phyloP scores from a whole-genome alignment of 2,888 invertebrate species.

The Ptilodon capucinus region DNA sequence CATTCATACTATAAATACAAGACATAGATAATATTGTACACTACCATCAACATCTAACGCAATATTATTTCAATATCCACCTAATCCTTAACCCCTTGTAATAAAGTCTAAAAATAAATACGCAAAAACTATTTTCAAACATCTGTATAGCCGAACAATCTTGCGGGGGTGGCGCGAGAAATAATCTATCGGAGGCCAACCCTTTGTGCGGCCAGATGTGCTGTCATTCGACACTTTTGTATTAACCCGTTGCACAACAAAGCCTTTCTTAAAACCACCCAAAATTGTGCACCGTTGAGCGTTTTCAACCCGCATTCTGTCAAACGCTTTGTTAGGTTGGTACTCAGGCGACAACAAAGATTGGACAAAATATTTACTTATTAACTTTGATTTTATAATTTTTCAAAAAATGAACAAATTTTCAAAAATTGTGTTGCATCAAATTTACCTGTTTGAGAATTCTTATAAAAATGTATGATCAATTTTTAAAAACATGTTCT shows the following conservation, averaged over 20 bases:
- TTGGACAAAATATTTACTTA: conserved; percentile 23
- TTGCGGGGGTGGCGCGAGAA: conserved; percentile 80
- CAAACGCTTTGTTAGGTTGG: conserved; percentile 59
- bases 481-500: too few relatives aligned
- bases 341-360: conserved; percentile 29
- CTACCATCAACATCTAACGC: too few relatives aligned
- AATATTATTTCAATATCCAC: not conserved
- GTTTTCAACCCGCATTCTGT: conserved; percentile 77
- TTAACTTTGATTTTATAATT: conserved; percentile 4
- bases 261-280: conserved; percentile 76
- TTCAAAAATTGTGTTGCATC: not conserved
- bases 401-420: not conserved
- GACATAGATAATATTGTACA: too few relatives aligned
- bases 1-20: too few relatives aligned
- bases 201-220: conserved; percentile 81
- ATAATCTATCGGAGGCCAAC: conserved; percentile 79
- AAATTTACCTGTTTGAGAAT: too few relatives aligned
- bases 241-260: conserved; percentile 83
- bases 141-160: conserved; percentile 80
- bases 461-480: too few relatives aligned
- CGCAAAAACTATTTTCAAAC: conserved; percentile 45
- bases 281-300: conserved; percentile 78
- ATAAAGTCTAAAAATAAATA: conserved; percentile 20
- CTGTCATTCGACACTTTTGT: conserved; percentile 83
- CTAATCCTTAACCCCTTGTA: conserved; percentile 46